Conservation (phyloP, 1,140 invertebrate genomes). For the Drosophila azteca region DNA sequence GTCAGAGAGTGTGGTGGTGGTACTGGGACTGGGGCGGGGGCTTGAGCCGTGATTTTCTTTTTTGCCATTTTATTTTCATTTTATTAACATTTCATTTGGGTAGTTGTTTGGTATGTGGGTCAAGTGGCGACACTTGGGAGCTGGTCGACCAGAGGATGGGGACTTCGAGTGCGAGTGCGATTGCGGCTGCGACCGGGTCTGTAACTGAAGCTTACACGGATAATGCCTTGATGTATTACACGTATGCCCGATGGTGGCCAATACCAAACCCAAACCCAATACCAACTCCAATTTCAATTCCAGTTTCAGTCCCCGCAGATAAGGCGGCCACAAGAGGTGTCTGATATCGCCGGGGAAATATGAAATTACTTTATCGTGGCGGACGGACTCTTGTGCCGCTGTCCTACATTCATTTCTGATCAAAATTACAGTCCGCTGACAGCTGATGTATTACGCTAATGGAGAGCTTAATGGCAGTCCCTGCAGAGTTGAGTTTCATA, state of each 20-base stretch:
- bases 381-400: conserved; percentile 25
- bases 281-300: conserved; percentile 4
- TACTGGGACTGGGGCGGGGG: not conserved
- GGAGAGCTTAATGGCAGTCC: conserved; percentile 47
- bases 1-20: conserved; percentile 19
- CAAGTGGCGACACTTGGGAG: conserved; percentile 68
- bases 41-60: conserved; percentile 66
- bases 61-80: conserved; percentile 67
- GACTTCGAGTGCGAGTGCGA: conserved; percentile 18
- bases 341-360: conserved; percentile 61
- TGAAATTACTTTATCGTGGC: conserved; percentile 41
- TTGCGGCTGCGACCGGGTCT: conserved; percentile 23
- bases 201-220: conserved; percentile 43
- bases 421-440: conserved; percentile 47
- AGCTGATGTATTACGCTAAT: conserved; percentile 57
- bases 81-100: conserved; percentile 69
- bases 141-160: conserved; percentile 10
- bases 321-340: conserved; percentile 54
- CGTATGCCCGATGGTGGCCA: conserved; percentile 40
- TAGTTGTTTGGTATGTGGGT: conserved; percentile 68
- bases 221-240: conserved; percentile 67
- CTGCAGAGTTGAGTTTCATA: conserved; percentile 34
- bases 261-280: not conserved
- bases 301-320: conserved; percentile 28
- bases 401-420: conserved; percentile 44